Percentiles rank a stretch among this genome's conserved stretches.
These are phyloP conservation scores for Chinchilla lanigera DNA, from an alignment of 2,113 vertebrate species.

Conservation along the genomic window DNA sequence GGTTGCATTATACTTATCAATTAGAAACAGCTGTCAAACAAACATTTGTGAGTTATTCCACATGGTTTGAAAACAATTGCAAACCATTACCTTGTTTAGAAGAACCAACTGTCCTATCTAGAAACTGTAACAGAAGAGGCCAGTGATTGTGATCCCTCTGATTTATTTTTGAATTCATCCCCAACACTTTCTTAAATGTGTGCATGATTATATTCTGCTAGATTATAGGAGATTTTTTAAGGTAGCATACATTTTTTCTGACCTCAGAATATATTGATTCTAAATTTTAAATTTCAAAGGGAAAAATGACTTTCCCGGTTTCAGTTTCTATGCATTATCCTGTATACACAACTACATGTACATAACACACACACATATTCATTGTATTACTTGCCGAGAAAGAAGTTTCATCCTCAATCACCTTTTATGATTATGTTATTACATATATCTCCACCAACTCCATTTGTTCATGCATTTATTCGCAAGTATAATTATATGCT, in stretches of 20 bases:
- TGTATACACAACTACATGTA: not conserved
- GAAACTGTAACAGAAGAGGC: not conserved
- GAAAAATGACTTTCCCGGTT: not conserved
- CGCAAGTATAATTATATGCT: slow-evolving; percentile 9
- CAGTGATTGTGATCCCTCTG: not conserved
- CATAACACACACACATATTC: not conserved
- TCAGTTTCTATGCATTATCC: not conserved
- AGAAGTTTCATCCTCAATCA: not conserved
- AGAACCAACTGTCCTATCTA: not conserved
- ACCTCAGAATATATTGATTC: not conserved
- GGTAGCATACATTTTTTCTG: not conserved
- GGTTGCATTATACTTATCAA: not conserved
- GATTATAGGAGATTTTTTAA: not conserved
- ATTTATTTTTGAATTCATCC: not conserved
- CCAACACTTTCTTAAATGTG: not conserved
- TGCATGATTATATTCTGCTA: not conserved
- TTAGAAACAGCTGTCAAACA: slow-evolving; percentile 1
- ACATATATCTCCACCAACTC: not conserved
- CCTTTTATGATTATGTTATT: slow-evolving; percentile 5
- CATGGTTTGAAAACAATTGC: not conserved
- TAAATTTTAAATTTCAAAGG: slow-evolving; percentile 13
- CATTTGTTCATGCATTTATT: not conserved
- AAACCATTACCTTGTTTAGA: not conserved
- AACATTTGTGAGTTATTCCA: not conserved
- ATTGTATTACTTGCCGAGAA: not conserved